A percentile compares a stretch with the other conserved stretches of the same genome.
Evolutionary conservation across 2,888 invertebrate species (phyloP).

Genomic region (Koerneria pararmatus): DNA sequence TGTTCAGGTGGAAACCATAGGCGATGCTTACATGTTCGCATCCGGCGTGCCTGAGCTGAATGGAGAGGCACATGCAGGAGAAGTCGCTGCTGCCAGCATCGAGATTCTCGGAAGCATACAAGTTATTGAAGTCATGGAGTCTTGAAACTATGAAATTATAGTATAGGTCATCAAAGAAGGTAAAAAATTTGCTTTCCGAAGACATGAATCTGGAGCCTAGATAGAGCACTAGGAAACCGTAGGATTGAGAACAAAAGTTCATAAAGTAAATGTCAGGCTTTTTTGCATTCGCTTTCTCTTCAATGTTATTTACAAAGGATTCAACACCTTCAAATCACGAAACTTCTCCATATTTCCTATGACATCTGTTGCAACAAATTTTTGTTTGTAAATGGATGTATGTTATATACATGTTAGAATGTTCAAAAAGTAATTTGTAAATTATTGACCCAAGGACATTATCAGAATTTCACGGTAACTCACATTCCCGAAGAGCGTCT

Average conservation of each 20-base stretch:
- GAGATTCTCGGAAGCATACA: slow-evolving; percentile 34
- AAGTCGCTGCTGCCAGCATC: slow-evolving; percentile 35
- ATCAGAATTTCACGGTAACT: slow-evolving; percentile 31
- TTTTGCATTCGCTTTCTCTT: too few species aligned
- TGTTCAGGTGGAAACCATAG: slow-evolving; percentile 37
- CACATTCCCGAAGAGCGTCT: slow-evolving; percentile 36
- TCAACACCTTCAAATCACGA: too few species aligned
- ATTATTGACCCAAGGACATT: neutral
- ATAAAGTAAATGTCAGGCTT: too few species aligned
- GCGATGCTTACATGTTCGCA: slow-evolving; percentile 41
- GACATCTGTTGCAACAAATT: too few species aligned
- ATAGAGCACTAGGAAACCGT: too few species aligned
- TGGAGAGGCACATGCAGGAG: slow-evolving; percentile 36
- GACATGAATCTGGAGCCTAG: too few species aligned
- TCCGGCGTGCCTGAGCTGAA: slow-evolving; percentile 39
- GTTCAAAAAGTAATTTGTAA: neutral
- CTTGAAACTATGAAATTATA: neutral
- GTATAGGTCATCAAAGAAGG: neutral
- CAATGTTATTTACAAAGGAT: too few species aligned
- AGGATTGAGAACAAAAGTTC: too few species aligned
- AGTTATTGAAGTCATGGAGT: slow-evolving; percentile 17
- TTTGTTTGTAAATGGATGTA: too few species aligned
- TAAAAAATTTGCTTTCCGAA: too few species aligned
- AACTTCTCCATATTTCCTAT: too few species aligned
- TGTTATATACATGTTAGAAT: too few species aligned